phyloP scores from a whole-genome alignment of 2,797 vertebrate genomes.

The Acomys russatus region DNA sequence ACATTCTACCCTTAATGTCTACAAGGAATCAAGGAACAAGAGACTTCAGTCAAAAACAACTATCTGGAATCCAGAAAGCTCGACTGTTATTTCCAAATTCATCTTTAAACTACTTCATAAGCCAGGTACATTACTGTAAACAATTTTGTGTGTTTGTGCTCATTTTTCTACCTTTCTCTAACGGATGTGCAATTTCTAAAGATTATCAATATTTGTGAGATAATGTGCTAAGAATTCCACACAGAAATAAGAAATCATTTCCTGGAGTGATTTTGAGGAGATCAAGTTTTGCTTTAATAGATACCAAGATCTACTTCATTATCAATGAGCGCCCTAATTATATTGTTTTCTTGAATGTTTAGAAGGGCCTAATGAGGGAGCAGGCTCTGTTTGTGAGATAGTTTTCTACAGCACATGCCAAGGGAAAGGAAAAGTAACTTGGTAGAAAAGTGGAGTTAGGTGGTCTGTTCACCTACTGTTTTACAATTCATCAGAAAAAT shows the following conservation, averaged over 20 bases:
- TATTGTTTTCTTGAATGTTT: slow-evolving; percentile 48
- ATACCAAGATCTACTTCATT: slow-evolving; percentile 12
- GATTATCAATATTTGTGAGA: slow-evolving; percentile 62
- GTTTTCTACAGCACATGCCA: neutral
- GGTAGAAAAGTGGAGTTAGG: neutral
- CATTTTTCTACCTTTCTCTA: neutral
- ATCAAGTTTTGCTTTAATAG: slow-evolving; percentile 16
- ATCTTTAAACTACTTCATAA: slow-evolving; percentile 39
- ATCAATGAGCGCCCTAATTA: neutral
- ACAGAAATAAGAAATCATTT: slow-evolving; percentile 38
- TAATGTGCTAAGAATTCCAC: neutral
- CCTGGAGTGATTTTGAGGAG: slow-evolving; percentile 58
- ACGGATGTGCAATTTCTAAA: neutral
- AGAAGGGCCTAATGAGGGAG: neutral
- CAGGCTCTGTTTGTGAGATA: neutral
- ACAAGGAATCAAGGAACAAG: slow-evolving; percentile 34
- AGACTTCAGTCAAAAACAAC: neutral
- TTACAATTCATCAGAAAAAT: slow-evolving; percentile 50
- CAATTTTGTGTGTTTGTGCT: neutral
- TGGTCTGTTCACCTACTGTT: neutral
- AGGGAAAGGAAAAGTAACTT: neutral
- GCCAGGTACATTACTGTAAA: neutral
- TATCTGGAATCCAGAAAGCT: neutral
- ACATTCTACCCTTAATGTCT: neutral
- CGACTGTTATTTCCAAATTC: neutral